Evolutionary conservation across 2,113 vertebrate genomes (phyloP), one percentile per base, ranked within the genome.

Genomic region (Bothrops jararaca): DNA sequence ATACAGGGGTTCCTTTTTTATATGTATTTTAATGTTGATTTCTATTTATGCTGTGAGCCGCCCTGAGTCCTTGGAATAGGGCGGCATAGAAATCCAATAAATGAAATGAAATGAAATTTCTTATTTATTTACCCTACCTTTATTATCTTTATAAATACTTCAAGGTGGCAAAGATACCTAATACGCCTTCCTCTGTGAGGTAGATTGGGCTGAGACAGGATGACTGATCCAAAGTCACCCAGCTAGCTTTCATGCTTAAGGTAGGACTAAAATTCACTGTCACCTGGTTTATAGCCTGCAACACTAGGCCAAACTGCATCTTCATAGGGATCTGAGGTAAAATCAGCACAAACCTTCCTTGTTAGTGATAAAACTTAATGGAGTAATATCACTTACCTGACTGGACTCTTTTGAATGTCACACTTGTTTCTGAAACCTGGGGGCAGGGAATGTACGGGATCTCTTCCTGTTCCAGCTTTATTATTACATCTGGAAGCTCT

Each of bases 401-500:
- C 10, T 54, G 86, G 12, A 64, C 24, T 39, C 12, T 39, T 54
- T 89, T 88, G 60, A 89, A 88, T 1, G 24, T 60, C 56, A 60
- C 58, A 3, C 50, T 42, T 10, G 34, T 52, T 39, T 92, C 86
- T 2, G 86, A 74, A 29, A 69, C 50, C 9, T 22, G 86, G 34
- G 24, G 58, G 18, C 26, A 92, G 48, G 86, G 86, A 54, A 54
- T 9, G 20, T 69, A 92, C 0, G 60, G 50, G 13, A 53, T 64
- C 50, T 92, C 91, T 45, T 92, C 91, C 20, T 92, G 48, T 74
- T 92, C 91, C 58, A 92, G 50, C 23, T 92, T 92, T 45, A 92
- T 54, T 18, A 92, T 92, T 87, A 92, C 91, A 92, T 92, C 91
- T 12, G 91, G 91, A 74, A 92, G 91, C 60, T 92, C 91, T 92